Base-by-base conservation (phyloP, 2,113 vertebrate genomes). In the Melanocharis versteri region DNA sequence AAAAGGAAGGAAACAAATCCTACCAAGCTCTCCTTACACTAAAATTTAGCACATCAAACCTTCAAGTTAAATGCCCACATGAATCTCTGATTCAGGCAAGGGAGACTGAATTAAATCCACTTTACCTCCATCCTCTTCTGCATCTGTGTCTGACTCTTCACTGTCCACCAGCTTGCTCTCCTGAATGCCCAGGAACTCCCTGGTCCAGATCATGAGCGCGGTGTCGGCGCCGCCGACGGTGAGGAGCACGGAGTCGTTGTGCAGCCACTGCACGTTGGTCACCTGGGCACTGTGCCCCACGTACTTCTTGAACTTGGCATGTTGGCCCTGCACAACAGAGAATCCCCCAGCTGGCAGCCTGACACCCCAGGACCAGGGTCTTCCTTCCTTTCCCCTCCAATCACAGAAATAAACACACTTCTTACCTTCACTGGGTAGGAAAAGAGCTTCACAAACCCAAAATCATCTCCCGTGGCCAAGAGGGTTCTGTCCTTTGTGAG, bases 361-460 rank as follows among this genome's bases (percentile, higher is more conserved):
- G 65, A 44, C n/a, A 44, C 23, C 20, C 23, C 31, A n/a, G 20
- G 0, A 28, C 21, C 33, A 44, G 39, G 0, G 2, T 7, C 50
- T 35, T 35, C 45, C 70, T n/a, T n/a, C 66, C 27, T 9, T 33
- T 13, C 28, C 47, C 14, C 70, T 78, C 54, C n/a, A 17, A 3
- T 5, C 20, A n/a, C 40, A 45, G 53, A 18, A 79, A 82, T 10
- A 51, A 79, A 56, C 4, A n/a, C 19, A 26, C 60, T 37, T 30
- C 33, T 97, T 98, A 99, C 99, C 99, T 98, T 98, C 82, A 98
- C 99, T 0, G 99, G 99, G 88, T 99, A 99, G 39, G 98, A 98
- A 90, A 99, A 99, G n/a, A 99, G 98, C 93, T 99, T 99, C 56
- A 99, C 98, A 81, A 99, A 99, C 35, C 99, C 99, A 11, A 99